Base-by-base conservation (phyloP, 2,797 vertebrate genomes). In the Hozukius guyotensis region DNA sequence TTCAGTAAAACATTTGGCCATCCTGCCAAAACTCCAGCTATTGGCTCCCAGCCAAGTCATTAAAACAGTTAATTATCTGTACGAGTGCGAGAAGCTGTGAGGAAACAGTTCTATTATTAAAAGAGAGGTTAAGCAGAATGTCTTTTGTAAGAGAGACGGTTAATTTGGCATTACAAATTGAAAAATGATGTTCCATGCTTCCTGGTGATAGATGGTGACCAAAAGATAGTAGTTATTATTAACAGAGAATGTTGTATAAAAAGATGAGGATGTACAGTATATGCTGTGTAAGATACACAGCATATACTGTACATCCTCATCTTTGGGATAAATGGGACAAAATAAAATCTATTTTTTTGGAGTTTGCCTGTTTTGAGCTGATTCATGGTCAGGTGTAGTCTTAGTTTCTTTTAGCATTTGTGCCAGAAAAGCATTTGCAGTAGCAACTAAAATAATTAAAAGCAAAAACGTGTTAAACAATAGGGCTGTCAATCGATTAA, bases 61-160 rank as follows among this genome's bases (percentile, higher is more conserved):
- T 82, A 73, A 77, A 72, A 63, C 38, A 52, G 62, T 78, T 80
- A 77, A 81, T 81, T 68, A 87, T 79, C 64, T 52, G 31, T 13
- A 29, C 32, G 38, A 16, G 67, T 24, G 29, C 46, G 42, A 27
- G 46, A 73, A 57, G 29, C 34, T 63, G 55, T 3, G 4, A 66
- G 38, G 76, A 81, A 69, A 77, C 34, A 16, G 7, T 52, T 66
- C 16, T 34, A 49, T 60, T 29, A 63, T 56, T 67, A 9, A 25
- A 68, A 62, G 59, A 66, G 56, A 61, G 46, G 60, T 78, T 62
- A 66, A 56, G 60, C 6, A 18, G 27, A 66, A 78, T 61, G 72
- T 78, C 34, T 34, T 56, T 3, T 7, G 14, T 22, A 31, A 25
- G 24, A 34, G 55, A 55, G 52, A 61, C n/a, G 8, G 24, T 77